Evolutionary conservation across 1,140 invertebrate species (phyloP), one percentile per base, ranked within the genome.

Genomic region (Linepithema humile): DNA sequence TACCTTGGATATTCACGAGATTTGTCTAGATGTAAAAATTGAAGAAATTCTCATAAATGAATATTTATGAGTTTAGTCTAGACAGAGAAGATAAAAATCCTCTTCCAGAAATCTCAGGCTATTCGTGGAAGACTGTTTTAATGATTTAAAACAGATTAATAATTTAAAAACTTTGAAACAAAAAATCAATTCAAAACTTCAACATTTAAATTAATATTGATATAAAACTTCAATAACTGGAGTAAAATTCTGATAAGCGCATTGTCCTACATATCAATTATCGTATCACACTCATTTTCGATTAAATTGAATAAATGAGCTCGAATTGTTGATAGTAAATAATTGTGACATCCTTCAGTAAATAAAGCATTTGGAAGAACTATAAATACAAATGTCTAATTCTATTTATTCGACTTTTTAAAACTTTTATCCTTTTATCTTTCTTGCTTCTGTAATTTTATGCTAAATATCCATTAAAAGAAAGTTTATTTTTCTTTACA

Each of bases 61-160:
- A 67, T 55, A 69, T 69, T 69, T 29, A 40, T 7, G 15, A 26
- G 17, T 15, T 60, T 59, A n/a, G 10, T 74, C 12, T 57, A 82
- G 17, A 73, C 15, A 62, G 15, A 45, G 57, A 20, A 55, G 12
- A 0, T 32, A 43, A 45, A 43, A 55, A 40, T 6, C 53, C n/a
- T 74, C 2, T 7, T 2, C 7, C 15, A 26, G 32, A 20, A 64
- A 23, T 23, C 12, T 4, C 5, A 64, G 40, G 6, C n/a, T 65
- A 40, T 45, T n/a, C 15, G 26, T 23, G 2, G 38, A 43, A 69
- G 5, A 17, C 2, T 26, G 15, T n/a, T 15, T 67, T n/a, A 64
- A 43, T 65, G 23, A 40, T 64, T 64, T 40, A 23, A 69, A 1
- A 45, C 20, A 45, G 17, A 50, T 57, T 59, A 40, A 45, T 48